Evolutionary conservation across 2,797 vertebrate genomes (phyloP), one percentile per base, ranked within the genome.

Genomic region (Morus bassanus): DNA sequence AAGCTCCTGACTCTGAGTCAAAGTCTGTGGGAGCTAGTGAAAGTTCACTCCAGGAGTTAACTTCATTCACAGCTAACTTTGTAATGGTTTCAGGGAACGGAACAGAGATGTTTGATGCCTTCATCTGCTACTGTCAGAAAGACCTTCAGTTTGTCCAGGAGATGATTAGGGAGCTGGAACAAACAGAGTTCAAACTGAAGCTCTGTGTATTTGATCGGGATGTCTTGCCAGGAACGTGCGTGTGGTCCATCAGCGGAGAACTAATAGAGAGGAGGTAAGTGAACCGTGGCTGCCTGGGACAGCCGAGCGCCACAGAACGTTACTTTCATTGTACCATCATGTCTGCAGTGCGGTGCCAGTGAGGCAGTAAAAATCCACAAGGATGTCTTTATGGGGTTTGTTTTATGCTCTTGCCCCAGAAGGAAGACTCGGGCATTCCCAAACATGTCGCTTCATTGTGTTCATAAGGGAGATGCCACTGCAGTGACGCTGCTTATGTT

Each of bases 131-230:
- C 98, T 99, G 99, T 97, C 96, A 98, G 82, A 98, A 97, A 1
- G 99, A 99, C 97, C 98, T 99, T 12, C 83, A 97, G 37, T 99
- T 99, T 93, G 99, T 99, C 53, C 98, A 98, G 13, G 98, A 99
- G 95, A 99, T 99, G 99, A 99, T 99, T 97, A 98, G 85, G 65
- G 98, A 99, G 97, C 97, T 99, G 98, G 99, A 99, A 54, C 99
- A 99, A 96, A 99, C 99, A 0, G 96, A 98, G 0, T 97, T 97
- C 97, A 98, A 96, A 67, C 98, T 99, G 96, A 99, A 99, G 92
- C 97, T 99, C 87, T 99, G 99, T 30, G 99, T 99, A 35, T 99
- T 99, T 11, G 99, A 99, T 93, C 98, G 99, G 15, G 99, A 99
- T 1, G 99, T 99, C 77, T 98, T 99, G 77, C 99, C 99, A 1